A percentile compares a stretch with the other conserved stretches of the same genome.
phyloP scores from a whole-genome alignment of 2,888 invertebrate genomes.

The Torymus tubicola region DNA sequence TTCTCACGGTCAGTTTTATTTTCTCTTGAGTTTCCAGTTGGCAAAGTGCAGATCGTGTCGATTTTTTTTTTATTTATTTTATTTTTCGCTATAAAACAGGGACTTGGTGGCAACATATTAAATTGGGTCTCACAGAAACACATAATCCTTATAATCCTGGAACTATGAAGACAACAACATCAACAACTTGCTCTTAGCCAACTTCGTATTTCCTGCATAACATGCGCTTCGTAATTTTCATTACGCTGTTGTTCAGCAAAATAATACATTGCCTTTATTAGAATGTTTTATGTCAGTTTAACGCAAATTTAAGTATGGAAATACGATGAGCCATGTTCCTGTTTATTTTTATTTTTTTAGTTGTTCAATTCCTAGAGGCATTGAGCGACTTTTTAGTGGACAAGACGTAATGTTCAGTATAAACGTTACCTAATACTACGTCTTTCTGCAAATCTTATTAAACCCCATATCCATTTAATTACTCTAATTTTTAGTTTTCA shows the following conservation, averaged over 20 bases:
- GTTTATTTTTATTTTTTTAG: slow-evolving; percentile 37
- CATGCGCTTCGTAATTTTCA: neutral
- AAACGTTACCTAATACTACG: neutral
- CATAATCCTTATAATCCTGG: slow-evolving; percentile 14
- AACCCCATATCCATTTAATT: slow-evolving; percentile 10
- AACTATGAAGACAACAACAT: neutral
- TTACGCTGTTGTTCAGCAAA: neutral
- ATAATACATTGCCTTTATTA: neutral
- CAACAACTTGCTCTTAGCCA: neutral
- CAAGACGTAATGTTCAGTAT: neutral
- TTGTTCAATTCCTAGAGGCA: neutral
- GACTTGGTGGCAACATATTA: slow-evolving; percentile 34
- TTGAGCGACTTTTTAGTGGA: slow-evolving; percentile 7
- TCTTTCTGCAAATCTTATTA: slow-evolving; percentile 19
- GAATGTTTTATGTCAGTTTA: neutral
- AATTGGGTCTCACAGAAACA: slow-evolving; percentile 6
- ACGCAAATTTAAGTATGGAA: slow-evolving; percentile 11
- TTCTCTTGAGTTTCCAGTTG: slow-evolving; percentile 7
- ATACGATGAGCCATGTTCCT: slow-evolving; percentile 48
- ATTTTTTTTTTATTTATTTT: slow-evolving; percentile 38
- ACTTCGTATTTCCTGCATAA: slow-evolving; percentile 24
- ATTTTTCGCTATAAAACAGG: slow-evolving; percentile 31
- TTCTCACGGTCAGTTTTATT: neutral
- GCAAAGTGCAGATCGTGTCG: slow-evolving; percentile 54
- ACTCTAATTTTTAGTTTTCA: slow-evolving; percentile 43